Evolutionary conservation across 1,140 invertebrate species (phyloP).

Genomic region (Cephus cinctus): DNA sequence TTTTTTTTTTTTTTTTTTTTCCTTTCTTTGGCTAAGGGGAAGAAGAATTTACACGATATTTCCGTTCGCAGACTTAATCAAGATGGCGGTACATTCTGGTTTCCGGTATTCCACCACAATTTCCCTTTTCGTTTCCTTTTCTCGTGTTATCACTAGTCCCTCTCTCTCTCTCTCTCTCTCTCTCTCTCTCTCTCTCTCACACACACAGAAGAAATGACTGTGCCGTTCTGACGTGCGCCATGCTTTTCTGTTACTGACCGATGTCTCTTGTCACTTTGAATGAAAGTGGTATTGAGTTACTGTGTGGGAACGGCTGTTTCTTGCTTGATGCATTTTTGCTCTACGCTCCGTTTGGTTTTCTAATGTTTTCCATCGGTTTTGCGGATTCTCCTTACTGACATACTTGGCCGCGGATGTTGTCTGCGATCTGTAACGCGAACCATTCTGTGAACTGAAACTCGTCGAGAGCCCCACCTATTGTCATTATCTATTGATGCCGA

Average conservation of each 20-base stretch:
- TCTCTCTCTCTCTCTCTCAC: neutral
- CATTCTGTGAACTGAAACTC: no score
- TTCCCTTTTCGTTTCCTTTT: neutral
- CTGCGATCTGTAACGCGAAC: no score
- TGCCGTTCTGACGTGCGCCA: neutral
- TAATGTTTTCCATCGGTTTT: no score
- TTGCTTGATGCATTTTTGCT: neutral
- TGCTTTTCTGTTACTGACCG: neutral
- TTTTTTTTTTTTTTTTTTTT: no score
- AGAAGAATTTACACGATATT: neutral
- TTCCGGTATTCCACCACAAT: conserved; percentile 1
- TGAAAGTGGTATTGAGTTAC: no score
- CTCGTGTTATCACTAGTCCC: conserved; percentile 1
- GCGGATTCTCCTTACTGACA: no score
- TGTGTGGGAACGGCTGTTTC: neutral
- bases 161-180: neutral
- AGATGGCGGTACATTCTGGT: neutral
- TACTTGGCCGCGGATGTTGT: no score
- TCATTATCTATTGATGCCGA: no score
- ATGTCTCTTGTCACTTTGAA: neutral
- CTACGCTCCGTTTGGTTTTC: neutral
- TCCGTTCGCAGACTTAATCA: neutral
- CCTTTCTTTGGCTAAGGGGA: neutral
- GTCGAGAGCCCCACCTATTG: no score
- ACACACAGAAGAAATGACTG: neutral